Base-by-base conservation (phyloP, 2,113 vertebrate species). In the Empidonax alnorum region DNA sequence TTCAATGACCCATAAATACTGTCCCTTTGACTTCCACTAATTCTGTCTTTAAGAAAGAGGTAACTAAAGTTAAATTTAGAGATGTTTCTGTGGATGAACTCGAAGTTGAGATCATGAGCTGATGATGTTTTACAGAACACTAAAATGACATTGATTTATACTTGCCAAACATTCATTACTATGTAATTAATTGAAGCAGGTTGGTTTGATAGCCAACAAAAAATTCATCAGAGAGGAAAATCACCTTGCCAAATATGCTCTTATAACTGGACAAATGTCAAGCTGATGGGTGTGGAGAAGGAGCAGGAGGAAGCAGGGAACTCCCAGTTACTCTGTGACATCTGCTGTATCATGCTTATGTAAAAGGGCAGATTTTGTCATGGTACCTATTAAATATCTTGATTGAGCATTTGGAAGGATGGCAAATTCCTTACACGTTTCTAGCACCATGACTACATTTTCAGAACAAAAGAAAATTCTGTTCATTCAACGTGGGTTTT, bases 201-300 rank as follows among this genome's bases (percentile, higher is more conserved):
- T 46, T 67, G 50, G 65, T 59, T 92, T 74, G 61, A 89, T 16
- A 80, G 59, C 49, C 61, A 90, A 90, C 24, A 19, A 89, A 89
- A 92, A 94, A 93, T 52, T 75, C 68, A 84, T 80, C 86, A 95
- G 89, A 87, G 83, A 94, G 94, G 80, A 94, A 95, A 90, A 74
- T 6, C 12, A 39, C 16, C 44, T 95, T 93, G 96, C 93, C 93
- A 97, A 93, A 93, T 84, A 90, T 90, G 72, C 83, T 84, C 23
- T 92, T 95, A 87, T 5, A 78, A 84, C 22, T n/a, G 90, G 92
- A 89, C 56, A 93, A 89, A 46, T 25, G 78, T 78, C 50, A 90
- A 85, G 42, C n/a, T 1, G 10, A 71, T 81, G 92, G 92, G 95
- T 84, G 92, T 93, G 96, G 88, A 96, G 72, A 52, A 67, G 39